Evolutionary conservation across 2,888 invertebrate genomes (phyloP), one percentile per base, ranked within the genome.

Genomic region (Girardia tigrina): DNA sequence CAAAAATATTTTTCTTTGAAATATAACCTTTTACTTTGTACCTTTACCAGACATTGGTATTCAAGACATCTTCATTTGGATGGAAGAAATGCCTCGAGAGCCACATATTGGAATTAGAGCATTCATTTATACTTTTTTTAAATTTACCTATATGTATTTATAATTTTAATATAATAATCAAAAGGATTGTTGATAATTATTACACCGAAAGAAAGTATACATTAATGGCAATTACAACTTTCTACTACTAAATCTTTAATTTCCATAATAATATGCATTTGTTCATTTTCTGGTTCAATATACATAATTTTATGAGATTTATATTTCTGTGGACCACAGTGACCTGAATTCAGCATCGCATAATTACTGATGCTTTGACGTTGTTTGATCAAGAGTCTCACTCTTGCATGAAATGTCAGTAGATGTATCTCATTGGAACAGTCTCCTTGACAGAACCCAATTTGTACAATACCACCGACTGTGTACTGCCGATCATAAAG

Each of bases 231-330:
- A 56, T 56, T 56, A 23, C 56, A 56, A 16, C 56, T 56, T n/a
- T 56, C 56, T 2, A 56, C 56, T 20, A 56, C 56, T 2, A 56
- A n/a, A n/a, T 56, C 56, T 56, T 56, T 56, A 16, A 56, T 56
- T 16, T 56, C 56, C 56, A 56, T 56, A 20, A 56, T 56, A 12
- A 56, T 56, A 56, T 56, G 56, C 56, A 56, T 56, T 56, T 56
- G 56, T 56, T 56, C 56, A 56, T 56, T 56, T 56, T 56, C 56
- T 56, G 56, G 56, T 56, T 56, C 56, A 12, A 56, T 56, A 56
- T 56, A 56, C 56, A 56, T 56, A 12, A 56, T 56, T 56, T 56
- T 56, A 56, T 56, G 56, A 16, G 56, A 56, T 56, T 56, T 56
- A 56, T 56, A 56, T 56, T 56, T 56, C 4, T 56, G 20, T 20